Base-by-base conservation (phyloP, 2,113 vertebrate genomes). In the Sphyrna mokarran region DNA sequence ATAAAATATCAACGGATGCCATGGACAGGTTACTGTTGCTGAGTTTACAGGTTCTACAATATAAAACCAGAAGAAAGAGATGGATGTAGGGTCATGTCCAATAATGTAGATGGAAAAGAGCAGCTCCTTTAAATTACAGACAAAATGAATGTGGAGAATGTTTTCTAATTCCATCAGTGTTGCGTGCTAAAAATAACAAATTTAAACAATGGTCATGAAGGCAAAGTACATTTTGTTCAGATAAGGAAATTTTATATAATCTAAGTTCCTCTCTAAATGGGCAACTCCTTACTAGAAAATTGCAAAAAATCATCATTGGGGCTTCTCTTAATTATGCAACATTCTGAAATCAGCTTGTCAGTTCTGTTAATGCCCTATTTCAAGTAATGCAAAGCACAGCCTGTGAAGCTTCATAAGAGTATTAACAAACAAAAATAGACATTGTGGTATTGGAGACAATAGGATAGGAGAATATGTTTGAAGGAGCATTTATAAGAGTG, bases 1-100 rank as follows among this genome's bases (percentile, higher is more conserved):
- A 99, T 0, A 99, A 98, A 96, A 99, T 99, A 96, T 99, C 99
- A 63, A 98, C 98, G 0, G 98, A 97, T 0, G 99, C 99, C 99
- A 99, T 99, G 89, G 98, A 98, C 96, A 99, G 97, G 96, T 96
- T 98, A 97, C 98, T 98, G 97, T 97, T 98, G 96, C 98, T 99
- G 95, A 99, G 97, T 96, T 98, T 99, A 96, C 99, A 99, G 96
- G 98, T 99, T 97, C 99, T 99, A 96, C 96, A 96, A 96, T 95
- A 96, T 69, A 96, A 63, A 93, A 93, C 16, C 33, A 68, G n/a
- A 37, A 7, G 61, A 66, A n/a, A 93, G 16, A 93, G 61, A 33
- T 22, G 29, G 18, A 66, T 37, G 18, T n/a, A 68, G 16, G 61
- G 33, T 37, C n/a, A 68, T 66, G 61, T 33, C 54, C 61, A 20